Percentiles rank a stretch among this genome's conserved stretches.
phyloP scores from a whole-genome alignment of 2,888 invertebrate species.

The Drosophila buzzatii region DNA sequence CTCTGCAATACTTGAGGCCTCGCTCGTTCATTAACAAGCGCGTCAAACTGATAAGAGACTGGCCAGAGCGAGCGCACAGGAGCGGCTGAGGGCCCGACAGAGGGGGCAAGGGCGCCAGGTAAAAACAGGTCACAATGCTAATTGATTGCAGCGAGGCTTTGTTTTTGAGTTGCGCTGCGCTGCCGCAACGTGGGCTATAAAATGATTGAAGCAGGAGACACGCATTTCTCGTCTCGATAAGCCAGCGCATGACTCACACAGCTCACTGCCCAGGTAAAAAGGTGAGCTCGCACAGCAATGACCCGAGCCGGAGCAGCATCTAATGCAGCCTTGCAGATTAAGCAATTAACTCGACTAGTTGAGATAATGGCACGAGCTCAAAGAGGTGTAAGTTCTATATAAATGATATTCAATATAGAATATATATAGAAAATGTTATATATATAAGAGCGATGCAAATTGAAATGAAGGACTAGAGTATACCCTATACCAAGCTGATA shows the following conservation, averaged over 20 bases:
- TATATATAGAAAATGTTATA: not conserved
- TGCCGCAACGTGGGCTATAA: slow-evolving; percentile 71
- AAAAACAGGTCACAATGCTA: slow-evolving; percentile 77
- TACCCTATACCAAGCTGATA: not conserved
- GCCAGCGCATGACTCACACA: slow-evolving; percentile 66
- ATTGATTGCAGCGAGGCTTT: slow-evolving; percentile 70
- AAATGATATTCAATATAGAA: slow-evolving; percentile 18
- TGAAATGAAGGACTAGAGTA: not conserved
- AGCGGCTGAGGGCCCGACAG: not conserved
- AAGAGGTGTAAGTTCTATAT: slow-evolving; percentile 52
- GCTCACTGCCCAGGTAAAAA: slow-evolving; percentile 38
- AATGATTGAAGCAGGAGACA: slow-evolving; percentile 77
- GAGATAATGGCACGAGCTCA: slow-evolving; percentile 62
- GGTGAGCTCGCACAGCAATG: slow-evolving; percentile 2
- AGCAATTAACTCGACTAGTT: slow-evolving; percentile 79
- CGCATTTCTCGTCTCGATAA: slow-evolving; percentile 75
- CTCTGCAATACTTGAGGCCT: slow-evolving; percentile 14
- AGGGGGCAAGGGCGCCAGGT: not conserved
- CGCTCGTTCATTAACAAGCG: slow-evolving; percentile 78
- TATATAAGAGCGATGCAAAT: slow-evolving; percentile 56
- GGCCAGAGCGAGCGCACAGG: slow-evolving; percentile 6
- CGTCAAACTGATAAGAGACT: slow-evolving; percentile 72
- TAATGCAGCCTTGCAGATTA: slow-evolving; percentile 74
- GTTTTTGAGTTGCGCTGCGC: slow-evolving; percentile 6
- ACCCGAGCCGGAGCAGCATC: slow-evolving; percentile 19